Conservation (phyloP, 2,888 invertebrate species). For the Saturnia pavonia region DNA sequence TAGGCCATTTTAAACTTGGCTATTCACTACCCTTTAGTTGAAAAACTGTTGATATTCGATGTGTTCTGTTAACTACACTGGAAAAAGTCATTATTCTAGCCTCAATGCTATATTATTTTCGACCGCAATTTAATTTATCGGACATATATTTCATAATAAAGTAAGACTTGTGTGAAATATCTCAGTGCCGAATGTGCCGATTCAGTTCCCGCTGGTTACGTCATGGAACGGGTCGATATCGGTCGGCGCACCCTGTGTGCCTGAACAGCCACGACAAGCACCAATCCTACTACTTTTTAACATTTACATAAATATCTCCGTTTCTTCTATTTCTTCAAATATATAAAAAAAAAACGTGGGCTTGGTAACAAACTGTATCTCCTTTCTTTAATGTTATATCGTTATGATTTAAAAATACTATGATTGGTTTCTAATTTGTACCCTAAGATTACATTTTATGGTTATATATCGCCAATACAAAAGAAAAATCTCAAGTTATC, state of each 20-base stretch:
- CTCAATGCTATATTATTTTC: not conserved
- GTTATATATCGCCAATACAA: not conserved
- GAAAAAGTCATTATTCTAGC: not conserved
- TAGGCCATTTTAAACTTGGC: not conserved
- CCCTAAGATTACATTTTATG: not conserved
- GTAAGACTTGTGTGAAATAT: constrained; percentile 15
- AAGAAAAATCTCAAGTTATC: not conserved
- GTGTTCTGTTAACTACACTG: not conserved
- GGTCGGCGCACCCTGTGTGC: constrained; percentile 50
- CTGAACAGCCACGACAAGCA: constrained; percentile 37
- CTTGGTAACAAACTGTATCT: not conserved
- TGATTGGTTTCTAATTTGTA: not conserved
- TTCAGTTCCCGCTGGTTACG: constrained; percentile 53
- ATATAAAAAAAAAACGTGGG: not conserved
- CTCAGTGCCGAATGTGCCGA: constrained; percentile 17
- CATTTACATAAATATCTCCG: constrained; percentile 47
- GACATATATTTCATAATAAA: constrained; percentile 9
- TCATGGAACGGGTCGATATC: constrained; percentile 65
- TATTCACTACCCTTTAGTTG: not conserved
- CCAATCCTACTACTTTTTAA: constrained; percentile 57
- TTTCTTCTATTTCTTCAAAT: constrained; percentile 17
- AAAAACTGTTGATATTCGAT: not conserved
- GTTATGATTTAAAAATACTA: not conserved
- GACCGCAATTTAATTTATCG: not conserved
- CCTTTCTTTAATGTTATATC: not conserved